phyloP scores from a whole-genome alignment of 2,888 invertebrate genomes.

The Drosophila subquinaria region DNA sequence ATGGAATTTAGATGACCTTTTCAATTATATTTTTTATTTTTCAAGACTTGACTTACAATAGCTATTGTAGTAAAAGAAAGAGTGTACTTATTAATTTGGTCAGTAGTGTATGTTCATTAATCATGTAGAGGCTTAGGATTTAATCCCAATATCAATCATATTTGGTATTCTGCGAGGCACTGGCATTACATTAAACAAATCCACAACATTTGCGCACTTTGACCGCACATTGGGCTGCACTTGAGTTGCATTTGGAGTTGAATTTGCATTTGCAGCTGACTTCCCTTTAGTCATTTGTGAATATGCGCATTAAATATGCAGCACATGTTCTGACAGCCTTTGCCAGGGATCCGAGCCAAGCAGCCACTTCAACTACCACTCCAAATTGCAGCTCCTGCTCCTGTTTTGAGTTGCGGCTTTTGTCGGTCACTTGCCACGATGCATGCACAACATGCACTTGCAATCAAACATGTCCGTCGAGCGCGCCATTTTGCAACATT shows the following conservation, averaged over 20 bases:
- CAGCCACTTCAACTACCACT: conserved; percentile 9
- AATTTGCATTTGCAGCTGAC: conserved; percentile 22
- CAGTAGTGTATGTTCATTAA: not conserved
- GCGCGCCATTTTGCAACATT: conserved; percentile 54
- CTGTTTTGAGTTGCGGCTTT: conserved; percentile 24
- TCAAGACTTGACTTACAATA: too few relatives aligned
- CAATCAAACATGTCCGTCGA: conserved; percentile 73
- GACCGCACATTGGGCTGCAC: conserved; percentile 49
- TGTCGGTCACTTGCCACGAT: conserved; percentile 55
- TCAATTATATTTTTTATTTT: too few relatives aligned
- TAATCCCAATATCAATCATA: conserved; percentile 1
- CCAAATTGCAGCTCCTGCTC: not conserved
- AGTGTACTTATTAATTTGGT: too few relatives aligned
- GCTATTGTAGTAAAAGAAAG: too few relatives aligned
- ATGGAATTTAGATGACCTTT: too few relatives aligned
- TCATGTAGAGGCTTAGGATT: not conserved
- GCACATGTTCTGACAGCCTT: conserved; percentile 65
- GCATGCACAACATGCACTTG: conserved; percentile 72
- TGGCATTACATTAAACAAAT: conserved; percentile 34
- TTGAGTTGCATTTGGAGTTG: conserved; percentile 40
- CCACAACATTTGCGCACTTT: conserved; percentile 32
- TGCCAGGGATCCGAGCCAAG: conserved; percentile 21
- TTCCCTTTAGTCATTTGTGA: conserved; percentile 28
- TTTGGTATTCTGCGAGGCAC: conserved; percentile 19
- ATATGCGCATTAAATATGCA: conserved; percentile 67